Evolutionary conservation across 2,797 vertebrate species (phyloP), one percentile per base, ranked within the genome.

Genomic region (Oreochromis grahami): DNA sequence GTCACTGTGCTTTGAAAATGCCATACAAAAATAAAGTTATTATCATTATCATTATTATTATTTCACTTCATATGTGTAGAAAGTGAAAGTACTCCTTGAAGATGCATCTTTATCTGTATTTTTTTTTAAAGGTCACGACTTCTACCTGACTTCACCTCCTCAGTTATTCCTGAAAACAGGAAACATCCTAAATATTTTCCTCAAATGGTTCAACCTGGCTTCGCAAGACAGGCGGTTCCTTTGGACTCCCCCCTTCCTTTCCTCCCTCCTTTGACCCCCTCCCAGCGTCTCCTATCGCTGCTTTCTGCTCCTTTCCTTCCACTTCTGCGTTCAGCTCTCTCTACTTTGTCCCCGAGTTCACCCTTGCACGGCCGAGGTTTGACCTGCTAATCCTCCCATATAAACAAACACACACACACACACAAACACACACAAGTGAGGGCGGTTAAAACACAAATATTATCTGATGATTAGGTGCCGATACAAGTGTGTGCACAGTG

Each of bases 341-440:
- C 82, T 76, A 29, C 72, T 85, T 63, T 91, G 93, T 93, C 94
- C 93, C 85, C 78, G 52, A 76, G 43, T 85, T 94, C 91, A 93
- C 92, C 92, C 88, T 86, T 4, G 38, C 76, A 19, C 84, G 89
- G 86, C 91, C 91, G 76, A 84, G 12, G 82, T 89, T 88, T 94
- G 92, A 94, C 91, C 94, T n/a, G 87, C 86, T 90, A 91, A 92
- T 91, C 90, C 86, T 56, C 87, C 85, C 78, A 34, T 38, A 88
- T 85, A 83, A 87, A 91, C 89, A 91, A 55, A 63, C 11, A 77
- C 60, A 76, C 36, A 84, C 78, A 87, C 51, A 80, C 58, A 52
- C 53, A 60, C 87, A 26, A 13, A 29, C 14, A 63, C 17, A 82
- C 81, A 82, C 63, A 85, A 43, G 84, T 84, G 84, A 58, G 77